Evolutionary conservation across 2,888 invertebrate species (phyloP).

Genomic region (Tolmerus cingulatus): DNA sequence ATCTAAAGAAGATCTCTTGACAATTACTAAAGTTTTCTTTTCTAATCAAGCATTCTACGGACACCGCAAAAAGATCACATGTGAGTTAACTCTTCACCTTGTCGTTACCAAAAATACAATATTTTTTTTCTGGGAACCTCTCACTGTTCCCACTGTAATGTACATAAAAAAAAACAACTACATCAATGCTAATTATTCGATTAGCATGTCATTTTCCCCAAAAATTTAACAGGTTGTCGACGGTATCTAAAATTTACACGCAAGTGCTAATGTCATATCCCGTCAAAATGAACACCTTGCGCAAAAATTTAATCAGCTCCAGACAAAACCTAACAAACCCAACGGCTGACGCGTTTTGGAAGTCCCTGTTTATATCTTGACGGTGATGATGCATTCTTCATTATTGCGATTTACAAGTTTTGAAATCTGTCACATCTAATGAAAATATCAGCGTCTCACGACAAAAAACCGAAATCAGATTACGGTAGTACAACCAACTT

Average conservation of each 20-base stretch:
- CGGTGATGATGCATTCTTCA: neutral
- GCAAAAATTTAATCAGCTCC: neutral
- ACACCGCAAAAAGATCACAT: neutral
- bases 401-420: neutral
- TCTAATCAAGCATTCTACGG: neutral
- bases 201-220: neutral
- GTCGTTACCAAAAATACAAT: neutral
- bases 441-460: neutral
- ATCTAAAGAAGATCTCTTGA: neutral
- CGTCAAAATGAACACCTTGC: neutral
- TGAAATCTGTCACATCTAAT: neutral
- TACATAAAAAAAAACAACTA: neutral
- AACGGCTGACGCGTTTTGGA: neutral
- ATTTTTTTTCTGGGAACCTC: neutral
- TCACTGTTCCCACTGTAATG: neutral
- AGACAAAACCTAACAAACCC: neutral
- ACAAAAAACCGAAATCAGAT: neutral
- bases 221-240: neutral
- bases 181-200: neutral
- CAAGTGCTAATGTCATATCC: neutral
- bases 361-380: neutral
- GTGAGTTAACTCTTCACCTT: neutral
- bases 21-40: neutral
- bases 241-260: neutral
- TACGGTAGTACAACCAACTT: neutral